These are phyloP conservation scores for Coracopsis vasa DNA, from an alignment of 2,113 vertebrate species.

Conservation along the genomic window DNA sequence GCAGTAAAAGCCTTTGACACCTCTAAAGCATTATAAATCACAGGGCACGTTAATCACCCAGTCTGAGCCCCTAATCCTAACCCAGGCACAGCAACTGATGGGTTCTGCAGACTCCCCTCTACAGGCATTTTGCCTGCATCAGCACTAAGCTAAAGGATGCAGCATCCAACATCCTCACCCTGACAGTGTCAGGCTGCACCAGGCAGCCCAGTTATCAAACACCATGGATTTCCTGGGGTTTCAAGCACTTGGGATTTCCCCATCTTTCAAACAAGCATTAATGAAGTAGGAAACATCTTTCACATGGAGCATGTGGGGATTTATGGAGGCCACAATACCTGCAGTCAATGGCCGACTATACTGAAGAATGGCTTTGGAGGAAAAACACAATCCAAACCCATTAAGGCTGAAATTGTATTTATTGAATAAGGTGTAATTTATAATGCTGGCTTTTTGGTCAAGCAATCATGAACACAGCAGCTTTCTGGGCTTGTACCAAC, in stretches of 20 bases:
- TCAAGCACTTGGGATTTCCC: not conserved
- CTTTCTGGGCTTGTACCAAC: not conserved
- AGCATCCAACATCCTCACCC: not conserved
- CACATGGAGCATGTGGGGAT: not conserved
- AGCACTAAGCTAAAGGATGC: not conserved
- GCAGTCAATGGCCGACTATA: not conserved
- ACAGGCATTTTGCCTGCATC: not conserved
- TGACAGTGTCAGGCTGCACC: not conserved
- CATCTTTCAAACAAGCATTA: not conserved
- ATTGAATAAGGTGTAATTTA: not conserved
- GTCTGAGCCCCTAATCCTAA: constrained; percentile 62
- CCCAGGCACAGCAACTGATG: constrained; percentile 4
- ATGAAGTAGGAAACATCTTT: not conserved
- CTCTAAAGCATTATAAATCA: constrained; percentile 15
- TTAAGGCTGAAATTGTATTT: not conserved
- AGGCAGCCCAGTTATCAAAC: not conserved
- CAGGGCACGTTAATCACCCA: not conserved
- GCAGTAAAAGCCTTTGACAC: constrained; percentile 30
- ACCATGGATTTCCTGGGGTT: not conserved
- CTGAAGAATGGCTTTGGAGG: not conserved
- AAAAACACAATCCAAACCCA: not conserved
- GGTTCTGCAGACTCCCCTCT: constrained; percentile 39
- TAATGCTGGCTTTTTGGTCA: not conserved
- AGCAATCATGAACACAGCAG: not conserved
- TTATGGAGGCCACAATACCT: not conserved